Evolutionary conservation across 1,140 invertebrate genomes (phyloP), one percentile per base, ranked within the genome.

Genomic region (Drosophila sturtevanti): DNA sequence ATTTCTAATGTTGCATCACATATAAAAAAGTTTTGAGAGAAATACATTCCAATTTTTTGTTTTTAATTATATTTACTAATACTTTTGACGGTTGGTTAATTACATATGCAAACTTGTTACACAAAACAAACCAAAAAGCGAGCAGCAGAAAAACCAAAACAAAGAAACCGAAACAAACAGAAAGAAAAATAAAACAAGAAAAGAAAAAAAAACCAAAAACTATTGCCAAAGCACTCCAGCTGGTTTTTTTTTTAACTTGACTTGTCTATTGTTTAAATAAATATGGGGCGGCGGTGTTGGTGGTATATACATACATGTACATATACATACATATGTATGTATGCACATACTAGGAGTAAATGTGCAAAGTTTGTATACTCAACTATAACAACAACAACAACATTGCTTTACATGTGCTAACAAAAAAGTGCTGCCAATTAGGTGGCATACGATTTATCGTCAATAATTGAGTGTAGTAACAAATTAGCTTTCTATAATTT

Each of bases 91-190:
- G 69, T 85, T 67, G 79, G 81, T 81, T 86, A 86, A 86, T 87
- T 80, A 87, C 81, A 76, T 84, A 86, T 86, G 81, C 81, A 86
- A 86, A 86, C 81, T 86, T 86, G 81, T 87, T 86, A 86, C 81
- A 86, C 81, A 86, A 77, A 77, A 75, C 34, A 72, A 72, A 48
- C 65, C 41, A 18, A 60, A 60, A 60, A 21, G 56, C 54, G 27
- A 56, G 54, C 54, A 38, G 37, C 54, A 31, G 34, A 34, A 44
- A 68, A 68, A 63, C 63, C 61, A 69, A 69, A 35, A 51, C 75
- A 55, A 61, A 75, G 54, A 64, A 66, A 75, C 64, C 63, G 70
- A 75, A 62, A 63, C 70, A 31, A 72, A 61, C 72, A 76, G 59
- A 48, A 48, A 48, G 41, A 44, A 48, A 48, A 48, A 37, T 11